Evolutionary conservation across 2,888 invertebrate species (phyloP), one percentile per base, ranked within the genome.

Genomic region (Coenonympha arcania): DNA sequence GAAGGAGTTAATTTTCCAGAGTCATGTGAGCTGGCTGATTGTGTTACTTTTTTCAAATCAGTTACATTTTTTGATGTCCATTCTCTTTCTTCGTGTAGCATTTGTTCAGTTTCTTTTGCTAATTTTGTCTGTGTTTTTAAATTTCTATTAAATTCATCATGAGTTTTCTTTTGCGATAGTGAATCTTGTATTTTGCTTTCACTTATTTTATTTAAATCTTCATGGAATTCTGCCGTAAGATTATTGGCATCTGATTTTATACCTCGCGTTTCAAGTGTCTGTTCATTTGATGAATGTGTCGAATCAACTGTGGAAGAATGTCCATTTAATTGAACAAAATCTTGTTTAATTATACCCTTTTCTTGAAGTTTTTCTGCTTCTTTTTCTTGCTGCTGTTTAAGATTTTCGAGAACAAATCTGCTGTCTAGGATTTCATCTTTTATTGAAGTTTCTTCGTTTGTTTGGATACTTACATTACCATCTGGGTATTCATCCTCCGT

Each of bases 401-500:
- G 11, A 42, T 48, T 50, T 39, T 54, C 41, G 16, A 33, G 42
- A 22, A 41, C 11, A n/a, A 48, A 20, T 15, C 48, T 43, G 6
- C n/a, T 11, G 18, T 55, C 48, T 13, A 59, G 41, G 19, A 49
- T 31, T 36, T 61, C 54, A 47, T 64, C 65, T n/a, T 58, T 54
- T 26, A 63, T 57, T 8, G 63, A 62, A 36, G 61, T 56, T 39
- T 66, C 63, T 61, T 66, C 65, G 50, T 53, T 66, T 37, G 61
- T 65, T 36, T 63, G 67, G 9, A 63, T 63, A 42, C 51, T 60
- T n/a, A 67, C 50, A 16, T 62, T 57, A 6, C 69, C 66, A 58
- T 71, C 66, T 2, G 67, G 68, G 43, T 61, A 60, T 56, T 68
- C 64, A 31, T 71, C 69, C 52, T 66, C 68, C 30, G 58, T 60